Base-by-base conservation (phyloP, 1,140 invertebrate species). In the Zaprionus vittiger region DNA sequence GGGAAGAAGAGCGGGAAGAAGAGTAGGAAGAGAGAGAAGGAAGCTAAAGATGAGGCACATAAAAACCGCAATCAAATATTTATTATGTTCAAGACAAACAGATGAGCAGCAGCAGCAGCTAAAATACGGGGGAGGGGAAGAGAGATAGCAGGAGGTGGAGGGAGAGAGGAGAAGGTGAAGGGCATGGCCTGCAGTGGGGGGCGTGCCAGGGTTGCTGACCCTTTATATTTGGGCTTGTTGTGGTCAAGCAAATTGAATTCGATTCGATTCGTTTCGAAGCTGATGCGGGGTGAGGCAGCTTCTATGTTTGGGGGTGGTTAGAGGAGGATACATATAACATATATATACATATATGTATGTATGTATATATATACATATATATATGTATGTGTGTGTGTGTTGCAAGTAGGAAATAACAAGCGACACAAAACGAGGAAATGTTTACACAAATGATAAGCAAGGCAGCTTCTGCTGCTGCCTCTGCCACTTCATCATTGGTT, bases 11-110 rank as follows among this genome's bases (percentile, higher is more conserved):
- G 24, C 5, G 5, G 24, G 24, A 60, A 49, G 17, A 26, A 34
- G 44, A 52, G 62, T 1, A 20, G 14, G 17, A 49, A 20, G 26
- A 24, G 6, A 34, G 56, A 41, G 34, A 28, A 26, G 38, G 24
- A 71, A 37, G 24, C 17, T 12, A 7, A 2, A 37, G n/a, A 44
- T 54, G 49, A 38, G 41, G 41, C 41, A 74, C 28, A 47, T 34
- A 7, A 79, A 73, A 68, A 73, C 62, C 73, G 67, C 77, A 81
- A 74, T 62, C 66, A 79, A 82, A 79, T 79, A 79, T 79, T 69
- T 44, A 60, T 54, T 17, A 49, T 41, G 26, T 4, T 14, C 14
- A 44, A 41, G 17, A 22, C 22, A 34, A 31, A 56, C 22, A 56
- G 24, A 26, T 28, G 26, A 56, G 26, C 15, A 5, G 20, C 31